A percentile compares a stretch with the other conserved stretches of the same genome.
Evolutionary conservation across 2,113 vertebrate species (phyloP).

Genomic region (Sinocyclocheilus rhinocerous): DNA sequence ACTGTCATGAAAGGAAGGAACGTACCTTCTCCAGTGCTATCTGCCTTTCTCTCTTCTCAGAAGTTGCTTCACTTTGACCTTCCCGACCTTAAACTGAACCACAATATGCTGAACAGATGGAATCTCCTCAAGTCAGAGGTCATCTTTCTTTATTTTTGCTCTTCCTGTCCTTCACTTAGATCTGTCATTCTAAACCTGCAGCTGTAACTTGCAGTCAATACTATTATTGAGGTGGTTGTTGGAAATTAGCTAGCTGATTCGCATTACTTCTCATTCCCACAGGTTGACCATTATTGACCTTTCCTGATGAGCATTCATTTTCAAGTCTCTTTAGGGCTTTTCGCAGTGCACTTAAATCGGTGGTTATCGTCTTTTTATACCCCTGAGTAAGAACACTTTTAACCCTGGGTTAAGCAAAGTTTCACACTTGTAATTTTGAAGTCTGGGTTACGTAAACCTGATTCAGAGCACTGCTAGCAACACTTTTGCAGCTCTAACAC

Average conservation of each 20-base stretch:
- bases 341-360: neutral
- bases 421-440: neutral
- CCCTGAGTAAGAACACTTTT: neutral
- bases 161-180: neutral
- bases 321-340: neutral
- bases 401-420: neutral
- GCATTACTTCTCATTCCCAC: neutral
- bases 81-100: conserved; percentile 12
- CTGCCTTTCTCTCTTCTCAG: conserved; percentile 13
- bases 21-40: conserved; percentile 34
- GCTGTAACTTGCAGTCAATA: conserved; percentile 21
- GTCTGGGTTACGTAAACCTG: neutral
- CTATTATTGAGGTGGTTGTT: conserved; percentile 4
- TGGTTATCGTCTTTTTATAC: neutral
- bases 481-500: neutral
- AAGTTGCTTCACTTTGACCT: conserved; percentile 38
- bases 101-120: conserved; percentile 39
- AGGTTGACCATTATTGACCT: neutral
- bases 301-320: neutral
- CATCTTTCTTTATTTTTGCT: neutral
- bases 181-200: conserved; percentile 27
- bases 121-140: conserved; percentile 8
- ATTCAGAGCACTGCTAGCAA: neutral
- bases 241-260: conserved; percentile 6
- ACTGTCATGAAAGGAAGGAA: conserved; percentile 48